phyloP scores from a whole-genome alignment of 2,113 vertebrate species.

The Malurus elegans region DNA sequence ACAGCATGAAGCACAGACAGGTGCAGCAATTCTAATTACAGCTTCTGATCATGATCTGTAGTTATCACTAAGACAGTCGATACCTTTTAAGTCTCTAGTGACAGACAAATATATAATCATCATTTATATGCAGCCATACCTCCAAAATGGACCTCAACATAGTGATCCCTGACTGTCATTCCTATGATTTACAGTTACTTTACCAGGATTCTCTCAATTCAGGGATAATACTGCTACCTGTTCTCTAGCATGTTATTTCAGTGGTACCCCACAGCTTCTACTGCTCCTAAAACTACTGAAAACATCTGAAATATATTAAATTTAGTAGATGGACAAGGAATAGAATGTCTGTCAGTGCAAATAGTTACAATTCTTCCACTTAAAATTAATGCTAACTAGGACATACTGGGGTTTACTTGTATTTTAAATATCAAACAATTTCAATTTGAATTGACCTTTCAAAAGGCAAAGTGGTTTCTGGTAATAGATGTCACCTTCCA shows the following conservation, averaged over 20 bases:
- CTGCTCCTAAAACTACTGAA: not conserved
- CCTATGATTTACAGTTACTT: not conserved
- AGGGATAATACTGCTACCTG: not conserved
- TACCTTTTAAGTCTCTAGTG: not conserved
- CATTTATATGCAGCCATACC: not conserved
- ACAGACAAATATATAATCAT: not conserved
- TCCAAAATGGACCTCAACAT: not conserved
- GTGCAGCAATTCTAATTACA: not conserved
- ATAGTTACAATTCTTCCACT: not conserved
- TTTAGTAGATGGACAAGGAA: not conserved
- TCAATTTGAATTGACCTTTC: not conserved
- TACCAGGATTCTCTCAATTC: not conserved
- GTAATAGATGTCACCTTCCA: not conserved
- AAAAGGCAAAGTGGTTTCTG: not conserved
- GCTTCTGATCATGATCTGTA: not conserved
- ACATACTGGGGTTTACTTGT: not conserved
- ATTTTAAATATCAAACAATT: not conserved
- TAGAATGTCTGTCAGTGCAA: not conserved
- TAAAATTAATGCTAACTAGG: not conserved
- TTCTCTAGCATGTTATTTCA: not conserved
- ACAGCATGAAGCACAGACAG: not conserved
- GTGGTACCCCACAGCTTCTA: not conserved
- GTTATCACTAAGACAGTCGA: not conserved
- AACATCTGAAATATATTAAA: not conserved
- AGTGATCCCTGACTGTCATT: not conserved